phyloP scores from a whole-genome alignment of 2,888 invertebrate genomes.

The Dryococelus australis region DNA sequence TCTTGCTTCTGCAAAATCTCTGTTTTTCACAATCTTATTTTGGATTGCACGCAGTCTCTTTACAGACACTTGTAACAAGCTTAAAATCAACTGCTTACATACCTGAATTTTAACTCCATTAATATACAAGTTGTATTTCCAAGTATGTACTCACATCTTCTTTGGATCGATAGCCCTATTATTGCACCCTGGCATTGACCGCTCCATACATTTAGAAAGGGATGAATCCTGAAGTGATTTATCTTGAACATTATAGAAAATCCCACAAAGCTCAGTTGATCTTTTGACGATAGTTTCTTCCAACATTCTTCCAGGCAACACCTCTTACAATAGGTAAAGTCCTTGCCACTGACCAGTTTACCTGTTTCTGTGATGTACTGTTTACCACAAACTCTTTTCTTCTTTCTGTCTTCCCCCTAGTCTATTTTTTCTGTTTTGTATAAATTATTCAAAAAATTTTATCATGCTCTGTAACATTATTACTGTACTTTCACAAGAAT shows the following conservation, averaged over 20 bases:
- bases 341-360: background rate
- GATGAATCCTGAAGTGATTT: conserved; percentile 12
- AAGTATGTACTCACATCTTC: background rate
- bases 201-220: background rate
- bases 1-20: background rate
- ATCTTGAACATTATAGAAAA: background rate
- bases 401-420: conserved; percentile 20
- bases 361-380: background rate
- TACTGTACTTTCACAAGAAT: conserved; percentile 11
- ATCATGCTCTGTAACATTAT: background rate
- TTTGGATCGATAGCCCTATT: background rate
- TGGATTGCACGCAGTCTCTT: background rate
- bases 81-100: conserved; percentile 11
- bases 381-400: conserved; percentile 19
- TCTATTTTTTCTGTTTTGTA: background rate
- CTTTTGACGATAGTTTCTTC: background rate
- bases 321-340: background rate
- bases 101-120: conserved; percentile 17
- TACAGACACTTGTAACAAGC: background rate
- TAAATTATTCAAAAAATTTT: background rate
- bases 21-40: background rate
- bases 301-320: conserved; percentile 19
- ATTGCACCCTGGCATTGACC: background rate
- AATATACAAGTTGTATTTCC: background rate
- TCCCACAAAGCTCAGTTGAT: background rate